Evolutionary conservation across 2,113 vertebrate genomes (phyloP).

Genomic region (Mesitornis unicolor): DNA sequence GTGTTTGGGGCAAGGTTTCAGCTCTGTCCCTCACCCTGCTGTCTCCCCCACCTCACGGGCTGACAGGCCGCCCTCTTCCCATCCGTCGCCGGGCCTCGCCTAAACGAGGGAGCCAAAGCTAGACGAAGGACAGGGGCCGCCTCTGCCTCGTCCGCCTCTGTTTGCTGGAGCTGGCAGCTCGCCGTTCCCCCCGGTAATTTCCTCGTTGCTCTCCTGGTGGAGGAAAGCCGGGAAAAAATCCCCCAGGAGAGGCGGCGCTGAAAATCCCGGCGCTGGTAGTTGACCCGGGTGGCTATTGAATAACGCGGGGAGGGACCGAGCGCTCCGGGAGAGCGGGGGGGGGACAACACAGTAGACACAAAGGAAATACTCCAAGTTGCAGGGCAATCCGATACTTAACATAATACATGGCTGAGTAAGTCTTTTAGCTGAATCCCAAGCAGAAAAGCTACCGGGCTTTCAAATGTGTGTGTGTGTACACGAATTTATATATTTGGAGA

Average conservation of each 20-base stretch:
- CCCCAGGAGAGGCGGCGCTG: background rate
- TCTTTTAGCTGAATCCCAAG: background rate
- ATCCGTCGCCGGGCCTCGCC: background rate
- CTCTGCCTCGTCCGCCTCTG: too few species aligned
- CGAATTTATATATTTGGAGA: background rate
- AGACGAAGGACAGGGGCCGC: accelerated
- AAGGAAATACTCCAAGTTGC: background rate
- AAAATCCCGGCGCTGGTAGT: background rate
- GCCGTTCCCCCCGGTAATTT: accelerated
- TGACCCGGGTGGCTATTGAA: background rate
- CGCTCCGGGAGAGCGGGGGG: background rate
- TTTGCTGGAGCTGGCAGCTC: background rate
- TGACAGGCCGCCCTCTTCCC: background rate
- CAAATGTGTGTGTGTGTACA: background rate
- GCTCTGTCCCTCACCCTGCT: background rate
- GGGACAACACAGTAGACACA: background rate
- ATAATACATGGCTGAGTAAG: background rate
- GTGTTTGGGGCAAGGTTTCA: background rate
- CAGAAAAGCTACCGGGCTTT: constrained; percentile 34
- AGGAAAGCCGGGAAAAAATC: background rate
- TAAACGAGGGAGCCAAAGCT: background rate
- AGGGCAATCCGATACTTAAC: constrained; percentile 23
- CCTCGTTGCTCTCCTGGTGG: background rate
- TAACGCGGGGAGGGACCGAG: background rate
- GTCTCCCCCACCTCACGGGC: background rate